Conservation (phyloP, 1,140 invertebrate genomes). For the Bombus soroeensis region DNA sequence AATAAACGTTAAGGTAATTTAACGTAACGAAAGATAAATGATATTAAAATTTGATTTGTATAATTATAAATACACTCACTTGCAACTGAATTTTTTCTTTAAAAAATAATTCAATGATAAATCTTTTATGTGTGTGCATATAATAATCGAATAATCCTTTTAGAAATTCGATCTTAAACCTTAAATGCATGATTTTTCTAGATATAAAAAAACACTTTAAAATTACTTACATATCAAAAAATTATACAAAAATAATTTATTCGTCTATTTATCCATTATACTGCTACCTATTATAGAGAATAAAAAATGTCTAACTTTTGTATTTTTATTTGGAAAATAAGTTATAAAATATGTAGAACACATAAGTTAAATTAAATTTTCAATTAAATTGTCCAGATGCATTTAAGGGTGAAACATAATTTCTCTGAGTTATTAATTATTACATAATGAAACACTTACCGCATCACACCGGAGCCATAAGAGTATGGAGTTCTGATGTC, state of each 20-base stretch:
- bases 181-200: neutral
- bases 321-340: neutral
- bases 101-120: neutral
- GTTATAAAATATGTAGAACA: neutral
- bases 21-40: neutral
- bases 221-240: neutral
- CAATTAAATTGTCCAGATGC: too few relatives aligned
- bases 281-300: neutral
- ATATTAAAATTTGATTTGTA: neutral
- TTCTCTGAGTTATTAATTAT: neutral
- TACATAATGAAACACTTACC: conserved; percentile 77
- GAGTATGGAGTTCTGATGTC: conserved; percentile 88
- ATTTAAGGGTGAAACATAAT: too few relatives aligned
- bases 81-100: neutral
- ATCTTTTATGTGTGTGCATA: neutral
- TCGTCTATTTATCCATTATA: neutral
- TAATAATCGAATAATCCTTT: too few relatives aligned
- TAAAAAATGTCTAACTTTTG: neutral
- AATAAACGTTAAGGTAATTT: neutral
- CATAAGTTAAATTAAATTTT: neutral
- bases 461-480: conserved; percentile 93
- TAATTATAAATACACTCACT: neutral
- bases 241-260: neutral
- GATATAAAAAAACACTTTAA: neutral
- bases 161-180: neutral